Base-by-base conservation (phyloP, 2,113 vertebrate genomes). In the Tyrannus savana region DNA sequence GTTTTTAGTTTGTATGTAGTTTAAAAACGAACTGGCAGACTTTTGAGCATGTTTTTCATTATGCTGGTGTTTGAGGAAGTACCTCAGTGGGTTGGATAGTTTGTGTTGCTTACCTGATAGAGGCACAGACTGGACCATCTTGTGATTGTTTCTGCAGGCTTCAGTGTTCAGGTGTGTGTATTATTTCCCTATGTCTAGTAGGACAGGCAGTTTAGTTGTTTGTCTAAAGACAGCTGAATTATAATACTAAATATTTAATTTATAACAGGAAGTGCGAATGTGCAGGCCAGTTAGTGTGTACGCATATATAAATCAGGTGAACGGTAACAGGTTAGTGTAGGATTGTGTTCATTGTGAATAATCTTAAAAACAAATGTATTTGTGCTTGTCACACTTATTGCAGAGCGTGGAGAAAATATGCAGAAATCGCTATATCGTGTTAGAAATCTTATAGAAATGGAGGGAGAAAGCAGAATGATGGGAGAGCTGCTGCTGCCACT, bases 361-460 rank as follows among this genome's bases (percentile, higher is more conserved):
- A 93, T 95, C 82, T 94, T 91, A 94, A 90, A 97, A 97, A 88
- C 84, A 94, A 87, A 96, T 96, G 62, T 88, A 64, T 69, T 93
- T 84, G 67, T 94, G 95, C 82, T 56, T 91, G 86, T 95, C 72
- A 64, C 93, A 91, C 92, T 47, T 96, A 83, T 95, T 96, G 81
- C 49, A 58, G 35, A 87, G 69, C 37, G 3, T 62, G 89, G 72
- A 90, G 86, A 83, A 96, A 89, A 96, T 94, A 95, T 80, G 90
- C 89, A 96, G 90, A 96, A 97, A 96, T 97, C 63, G 75, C 68
- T 73, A 35, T 77, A 76, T 97, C 73, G 8, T 92, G 84, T 95
- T 97, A 96, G 96, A 97, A 97, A 97, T 95, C 84, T 83, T 97
- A 96, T 90, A 95, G 95, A 95, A 96, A 83, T 73, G 68, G 87